A percentile compares a stretch with the other conserved stretches of the same genome.
phyloP scores from a whole-genome alignment of 2,888 invertebrate species.

The Drosophila anomalata region DNA sequence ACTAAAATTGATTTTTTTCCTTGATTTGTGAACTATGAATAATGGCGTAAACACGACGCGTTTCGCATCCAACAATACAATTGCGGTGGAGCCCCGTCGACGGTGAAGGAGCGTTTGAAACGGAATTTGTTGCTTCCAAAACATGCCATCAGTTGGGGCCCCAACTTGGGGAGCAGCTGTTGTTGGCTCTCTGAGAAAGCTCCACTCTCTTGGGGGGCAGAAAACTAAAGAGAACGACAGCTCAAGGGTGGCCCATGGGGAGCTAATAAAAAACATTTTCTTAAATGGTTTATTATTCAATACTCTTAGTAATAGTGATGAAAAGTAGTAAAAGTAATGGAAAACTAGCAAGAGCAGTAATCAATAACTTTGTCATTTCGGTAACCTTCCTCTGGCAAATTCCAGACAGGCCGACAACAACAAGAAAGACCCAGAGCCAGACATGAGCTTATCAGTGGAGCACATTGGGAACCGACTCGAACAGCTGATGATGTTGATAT shows the following conservation, averaged over 20 bases:
- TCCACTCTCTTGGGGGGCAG: constrained; percentile 3
- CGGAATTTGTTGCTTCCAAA: constrained; percentile 70
- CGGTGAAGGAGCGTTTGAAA: constrained; percentile 53
- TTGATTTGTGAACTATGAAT: constrained; percentile 19
- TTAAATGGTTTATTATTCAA: constrained; percentile 23
- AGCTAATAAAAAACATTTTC: background rate
- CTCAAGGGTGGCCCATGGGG: background rate
- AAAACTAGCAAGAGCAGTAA: constrained; percentile 10
- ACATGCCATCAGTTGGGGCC: constrained; percentile 45
- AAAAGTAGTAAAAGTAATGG: no score
- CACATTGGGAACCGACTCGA: constrained; percentile 16
- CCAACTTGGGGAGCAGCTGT: constrained; percentile 29
- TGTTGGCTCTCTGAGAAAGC: constrained; percentile 26
- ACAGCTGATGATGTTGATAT: constrained; percentile 37
- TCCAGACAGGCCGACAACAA: constrained; percentile 41
- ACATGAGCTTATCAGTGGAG: constrained; percentile 38
- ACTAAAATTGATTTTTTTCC: constrained; percentile 28
- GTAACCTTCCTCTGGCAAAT: constrained; percentile 41
- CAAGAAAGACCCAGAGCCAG: constrained; percentile 22
- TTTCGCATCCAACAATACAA: constrained; percentile 41
- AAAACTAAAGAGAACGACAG: constrained; percentile 7
- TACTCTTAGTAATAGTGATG: constrained; percentile 42
- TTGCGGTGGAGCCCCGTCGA: constrained; percentile 34
- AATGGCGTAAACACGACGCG: constrained; percentile 39
- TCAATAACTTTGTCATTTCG: constrained; percentile 46